Conservation (phyloP, 2,113 vertebrate genomes). For the Poicephalus meyeri region DNA sequence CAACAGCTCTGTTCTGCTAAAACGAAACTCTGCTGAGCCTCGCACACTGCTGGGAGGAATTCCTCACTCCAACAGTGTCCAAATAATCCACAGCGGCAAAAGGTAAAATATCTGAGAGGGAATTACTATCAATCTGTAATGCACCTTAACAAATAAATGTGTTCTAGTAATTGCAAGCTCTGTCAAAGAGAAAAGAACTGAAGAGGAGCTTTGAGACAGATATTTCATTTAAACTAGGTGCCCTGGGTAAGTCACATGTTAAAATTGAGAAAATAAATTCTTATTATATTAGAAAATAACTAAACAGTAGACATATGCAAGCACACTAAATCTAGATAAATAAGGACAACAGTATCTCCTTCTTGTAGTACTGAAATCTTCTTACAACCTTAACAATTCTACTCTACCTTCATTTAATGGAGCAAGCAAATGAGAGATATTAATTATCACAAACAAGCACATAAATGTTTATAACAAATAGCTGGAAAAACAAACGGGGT, state of each 20-base stretch:
- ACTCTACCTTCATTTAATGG: slow-evolving; percentile 2
- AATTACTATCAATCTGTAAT: neutral
- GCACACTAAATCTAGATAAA: slow-evolving; percentile 24
- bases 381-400: neutral
- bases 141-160: neutral
- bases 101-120: neutral
- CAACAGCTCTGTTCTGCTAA: neutral
- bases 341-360: neutral
- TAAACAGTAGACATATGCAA: neutral
- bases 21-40: neutral
- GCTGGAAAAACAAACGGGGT: slow-evolving; percentile 27
- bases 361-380: neutral
- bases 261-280: slow-evolving; percentile 32
- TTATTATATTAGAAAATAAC: slow-evolving; percentile 37
- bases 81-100: neutral
- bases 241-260: slow-evolving; percentile 12
- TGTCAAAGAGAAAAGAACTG: neutral
- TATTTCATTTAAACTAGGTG: slow-evolving; percentile 41
- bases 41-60: neutral
- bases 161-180: neutral
- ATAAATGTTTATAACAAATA: slow-evolving; percentile 3
- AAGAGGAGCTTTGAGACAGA: slow-evolving; percentile 18
- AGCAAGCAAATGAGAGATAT: slow-evolving; percentile 19
- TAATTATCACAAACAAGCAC: slow-evolving; percentile 55
- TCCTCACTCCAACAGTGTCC: neutral